Percentiles rank a stretch among this genome's conserved stretches.
These are phyloP conservation scores for Eristalinus sepulchralis DNA, from an alignment of 2,888 invertebrate genomes.

Conservation along the genomic window DNA sequence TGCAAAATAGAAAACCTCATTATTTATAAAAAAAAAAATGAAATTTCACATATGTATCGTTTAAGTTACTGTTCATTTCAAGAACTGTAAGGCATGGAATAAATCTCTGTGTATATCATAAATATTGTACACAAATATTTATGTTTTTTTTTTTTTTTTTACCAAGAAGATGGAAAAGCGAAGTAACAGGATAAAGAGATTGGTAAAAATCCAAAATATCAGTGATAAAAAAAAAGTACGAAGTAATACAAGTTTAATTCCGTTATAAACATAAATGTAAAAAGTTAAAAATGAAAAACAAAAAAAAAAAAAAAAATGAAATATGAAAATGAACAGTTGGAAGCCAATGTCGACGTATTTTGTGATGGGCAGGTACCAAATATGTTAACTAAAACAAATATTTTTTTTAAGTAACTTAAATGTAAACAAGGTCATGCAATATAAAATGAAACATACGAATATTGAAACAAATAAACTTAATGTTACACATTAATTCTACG, in stretches of 20 bases:
- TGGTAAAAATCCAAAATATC: constrained; percentile 34
- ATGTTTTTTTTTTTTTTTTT: constrained; percentile 16
- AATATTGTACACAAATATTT: not conserved
- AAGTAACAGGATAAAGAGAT: not conserved
- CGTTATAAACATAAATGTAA: constrained; percentile 40
- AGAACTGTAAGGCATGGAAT: not conserved
- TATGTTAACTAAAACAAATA: constrained; percentile 67
- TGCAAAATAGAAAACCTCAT: constrained; percentile 63
- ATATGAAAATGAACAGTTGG: constrained; percentile 13
- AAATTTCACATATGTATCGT: not conserved
- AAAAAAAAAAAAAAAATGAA: constrained; percentile 29
- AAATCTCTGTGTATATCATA: not conserved
- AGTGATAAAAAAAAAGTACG: constrained; percentile 52
- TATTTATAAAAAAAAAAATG: constrained; percentile 53
- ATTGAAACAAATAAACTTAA: constrained; percentile 18
- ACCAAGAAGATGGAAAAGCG: not conserved
- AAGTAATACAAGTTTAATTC: constrained; percentile 52
- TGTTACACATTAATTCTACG: constrained; percentile 50
- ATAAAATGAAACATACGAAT: constrained; percentile 20
- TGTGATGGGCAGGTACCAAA: constrained; percentile 71
- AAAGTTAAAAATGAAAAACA: constrained; percentile 10
- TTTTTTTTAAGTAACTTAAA: constrained; percentile 65
- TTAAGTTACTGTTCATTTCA: not conserved
- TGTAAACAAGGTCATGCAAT: constrained; percentile 32
- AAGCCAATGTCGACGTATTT: constrained; percentile 59